Conservation (phyloP, 2,888 invertebrate species). For the Liposcelis brunnea region DNA sequence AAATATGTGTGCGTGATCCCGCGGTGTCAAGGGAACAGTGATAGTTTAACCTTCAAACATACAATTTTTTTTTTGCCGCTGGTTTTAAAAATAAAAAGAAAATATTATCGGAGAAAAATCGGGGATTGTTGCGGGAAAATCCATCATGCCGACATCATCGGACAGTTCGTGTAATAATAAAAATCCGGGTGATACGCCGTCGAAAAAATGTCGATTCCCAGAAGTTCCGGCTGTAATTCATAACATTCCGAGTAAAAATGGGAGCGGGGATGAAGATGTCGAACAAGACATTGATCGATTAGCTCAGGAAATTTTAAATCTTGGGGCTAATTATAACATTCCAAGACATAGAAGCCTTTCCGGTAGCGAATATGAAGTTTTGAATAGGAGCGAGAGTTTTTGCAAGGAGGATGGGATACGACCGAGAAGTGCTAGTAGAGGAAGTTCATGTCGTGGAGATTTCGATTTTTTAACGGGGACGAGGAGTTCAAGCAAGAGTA, state of each 20-base stretch:
- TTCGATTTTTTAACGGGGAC: neutral
- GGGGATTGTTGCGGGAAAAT: no score
- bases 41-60: no score
- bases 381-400: neutral
- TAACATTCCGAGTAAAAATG: no score
- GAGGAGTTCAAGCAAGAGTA: no score
- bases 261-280: neutral
- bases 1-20: no score
- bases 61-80: no score
- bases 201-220: slow-evolving; percentile 1
- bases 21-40: no score
- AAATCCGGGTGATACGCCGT: neutral
- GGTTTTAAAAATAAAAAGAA: no score
- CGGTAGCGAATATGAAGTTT: neutral
- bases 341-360: neutral
- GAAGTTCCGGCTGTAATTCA: neutral
- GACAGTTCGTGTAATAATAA: neutral
- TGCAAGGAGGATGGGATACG: neutral
- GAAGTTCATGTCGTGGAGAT: neutral
- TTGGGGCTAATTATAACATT: neutral
- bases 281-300: slow-evolving; percentile 1
- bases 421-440: slow-evolving; percentile 3
- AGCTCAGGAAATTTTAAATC: slow-evolving; percentile 5
- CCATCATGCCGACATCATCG: slow-evolving; percentile 1
- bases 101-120: no score